These are phyloP conservation scores for Pedetes capensis DNA, from an alignment of 2,113 vertebrate species.

Conservation along the genomic window DNA sequence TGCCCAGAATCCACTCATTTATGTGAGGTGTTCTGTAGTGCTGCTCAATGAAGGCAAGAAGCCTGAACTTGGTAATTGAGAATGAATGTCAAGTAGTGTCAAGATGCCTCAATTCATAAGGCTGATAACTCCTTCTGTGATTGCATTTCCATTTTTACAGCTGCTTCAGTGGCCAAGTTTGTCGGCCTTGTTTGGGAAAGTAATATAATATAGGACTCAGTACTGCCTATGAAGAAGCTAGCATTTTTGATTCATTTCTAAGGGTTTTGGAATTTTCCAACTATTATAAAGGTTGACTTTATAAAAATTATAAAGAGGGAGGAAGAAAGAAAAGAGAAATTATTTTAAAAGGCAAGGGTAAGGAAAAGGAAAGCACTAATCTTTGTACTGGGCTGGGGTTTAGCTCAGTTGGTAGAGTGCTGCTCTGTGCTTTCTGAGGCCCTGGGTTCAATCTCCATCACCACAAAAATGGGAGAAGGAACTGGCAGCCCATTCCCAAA, in stretches of 20 bases:
- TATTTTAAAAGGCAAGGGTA: slow-evolving; percentile 29
- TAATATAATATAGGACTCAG: slow-evolving; percentile 50
- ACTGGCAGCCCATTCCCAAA: too few relatives aligned
- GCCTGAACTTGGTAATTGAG: slow-evolving; percentile 79
- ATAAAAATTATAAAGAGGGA: slow-evolving; percentile 18
- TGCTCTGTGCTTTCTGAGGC: too few relatives aligned
- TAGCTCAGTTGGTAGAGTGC: too few relatives aligned
- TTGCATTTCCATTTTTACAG: slow-evolving; percentile 81
- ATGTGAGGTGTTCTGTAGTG: slow-evolving; percentile 74
- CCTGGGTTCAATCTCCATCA: too few relatives aligned
- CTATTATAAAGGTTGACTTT: background rate
- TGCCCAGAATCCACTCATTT: slow-evolving; percentile 75
- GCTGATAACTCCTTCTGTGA: slow-evolving; percentile 75
- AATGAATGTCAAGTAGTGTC: slow-evolving; percentile 84
- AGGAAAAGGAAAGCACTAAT: background rate
- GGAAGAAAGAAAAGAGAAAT: background rate
- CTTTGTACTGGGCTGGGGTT: too few relatives aligned
- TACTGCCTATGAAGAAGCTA: slow-evolving; percentile 27
- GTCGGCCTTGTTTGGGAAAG: slow-evolving; percentile 58
- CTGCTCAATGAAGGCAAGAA: slow-evolving; percentile 75
- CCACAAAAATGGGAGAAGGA: too few relatives aligned
- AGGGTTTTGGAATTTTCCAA: slow-evolving; percentile 60
- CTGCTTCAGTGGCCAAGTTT: slow-evolving; percentile 69
- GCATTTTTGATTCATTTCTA: slow-evolving; percentile 49
- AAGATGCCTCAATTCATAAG: slow-evolving; percentile 79